Evolutionary conservation across 2,797 vertebrate species (phyloP).

Genomic region (Adrianichthys oophorus): DNA sequence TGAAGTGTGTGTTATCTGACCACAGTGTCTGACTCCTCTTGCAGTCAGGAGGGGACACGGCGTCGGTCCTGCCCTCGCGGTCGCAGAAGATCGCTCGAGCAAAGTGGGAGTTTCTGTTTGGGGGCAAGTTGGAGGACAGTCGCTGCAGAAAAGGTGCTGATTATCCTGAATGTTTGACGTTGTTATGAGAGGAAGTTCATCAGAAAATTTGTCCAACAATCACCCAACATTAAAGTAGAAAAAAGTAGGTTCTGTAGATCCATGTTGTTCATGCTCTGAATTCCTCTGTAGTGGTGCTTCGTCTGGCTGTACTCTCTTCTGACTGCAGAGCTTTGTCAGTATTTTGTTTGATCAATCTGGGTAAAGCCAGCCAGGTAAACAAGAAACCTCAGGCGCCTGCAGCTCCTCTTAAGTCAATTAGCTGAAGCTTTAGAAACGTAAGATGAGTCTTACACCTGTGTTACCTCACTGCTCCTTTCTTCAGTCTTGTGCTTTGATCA

Average conservation of each 20-base stretch:
- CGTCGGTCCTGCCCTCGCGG: slow-evolving; percentile 56
- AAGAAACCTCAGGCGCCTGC: slow-evolving; percentile 37
- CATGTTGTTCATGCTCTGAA: neutral
- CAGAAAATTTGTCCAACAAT: too few species aligned
- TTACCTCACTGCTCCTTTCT: slow-evolving; percentile 19
- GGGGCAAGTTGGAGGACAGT: slow-evolving; percentile 62
- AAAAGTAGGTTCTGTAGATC: too few species aligned
- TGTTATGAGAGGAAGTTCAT: neutral
- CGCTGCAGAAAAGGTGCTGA: slow-evolving; percentile 57
- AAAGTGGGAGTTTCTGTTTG: slow-evolving; percentile 98
- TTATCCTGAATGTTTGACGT: neutral
- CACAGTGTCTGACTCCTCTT: slow-evolving; percentile 4
- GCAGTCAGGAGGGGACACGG: slow-evolving; percentile 77
- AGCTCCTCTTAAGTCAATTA: slow-evolving; percentile 67
- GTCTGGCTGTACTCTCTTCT: neutral
- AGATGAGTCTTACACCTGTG: neutral
- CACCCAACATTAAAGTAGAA: too few species aligned
- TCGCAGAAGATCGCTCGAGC: slow-evolving; percentile 91
- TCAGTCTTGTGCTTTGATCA: neutral
- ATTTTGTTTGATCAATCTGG: neutral
- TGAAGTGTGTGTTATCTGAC: neutral
- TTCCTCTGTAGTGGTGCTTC: neutral
- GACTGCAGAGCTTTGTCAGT: neutral
- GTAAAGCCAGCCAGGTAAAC: slow-evolving; percentile 36
- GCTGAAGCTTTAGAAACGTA: slow-evolving; percentile 35